A percentile compares a stretch with the other conserved stretches of the same genome.
Evolutionary conservation across 2,113 vertebrate species (phyloP).

Genomic region (Collichthys lucidus): DNA sequence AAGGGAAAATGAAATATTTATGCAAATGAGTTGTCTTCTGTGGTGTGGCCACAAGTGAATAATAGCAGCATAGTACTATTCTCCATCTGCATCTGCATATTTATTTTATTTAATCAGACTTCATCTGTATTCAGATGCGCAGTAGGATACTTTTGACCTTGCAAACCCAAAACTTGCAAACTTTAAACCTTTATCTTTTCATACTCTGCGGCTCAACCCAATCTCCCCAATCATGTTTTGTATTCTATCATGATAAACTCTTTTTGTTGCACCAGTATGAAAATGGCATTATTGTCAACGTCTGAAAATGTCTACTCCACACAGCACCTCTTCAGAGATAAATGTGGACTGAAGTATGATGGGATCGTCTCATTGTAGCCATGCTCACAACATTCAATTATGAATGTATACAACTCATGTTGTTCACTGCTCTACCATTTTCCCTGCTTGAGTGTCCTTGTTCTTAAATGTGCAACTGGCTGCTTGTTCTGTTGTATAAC

Average conservation of each 20-base stretch:
- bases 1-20: constrained; percentile 43
- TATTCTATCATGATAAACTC: neutral
- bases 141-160: constrained; percentile 9
- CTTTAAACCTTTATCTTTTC: neutral
- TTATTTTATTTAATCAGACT: constrained; percentile 43
- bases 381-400: neutral
- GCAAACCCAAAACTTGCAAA: constrained; percentile 9
- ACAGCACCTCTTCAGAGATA: neutral
- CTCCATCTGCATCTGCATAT: constrained; percentile 45
- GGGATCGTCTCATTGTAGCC: neutral
- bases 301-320: neutral
- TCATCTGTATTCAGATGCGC: constrained; percentile 40
- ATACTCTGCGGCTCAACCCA: neutral
- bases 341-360: neutral
- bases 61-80: constrained; percentile 26
- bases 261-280: neutral
- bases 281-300: neutral
- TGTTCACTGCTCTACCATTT: neutral
- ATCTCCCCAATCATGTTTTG: neutral
- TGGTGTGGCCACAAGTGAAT: constrained; percentile 40
- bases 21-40: constrained; percentile 51
- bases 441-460: neutral
- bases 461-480: neutral
- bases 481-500: neutral
- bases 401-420: neutral